A percentile compares a stretch with the other conserved stretches of the same genome.
These are phyloP conservation scores for Cosmopolites sordidus DNA, from an alignment of 2,888 invertebrate species.

Conservation along the genomic window DNA sequence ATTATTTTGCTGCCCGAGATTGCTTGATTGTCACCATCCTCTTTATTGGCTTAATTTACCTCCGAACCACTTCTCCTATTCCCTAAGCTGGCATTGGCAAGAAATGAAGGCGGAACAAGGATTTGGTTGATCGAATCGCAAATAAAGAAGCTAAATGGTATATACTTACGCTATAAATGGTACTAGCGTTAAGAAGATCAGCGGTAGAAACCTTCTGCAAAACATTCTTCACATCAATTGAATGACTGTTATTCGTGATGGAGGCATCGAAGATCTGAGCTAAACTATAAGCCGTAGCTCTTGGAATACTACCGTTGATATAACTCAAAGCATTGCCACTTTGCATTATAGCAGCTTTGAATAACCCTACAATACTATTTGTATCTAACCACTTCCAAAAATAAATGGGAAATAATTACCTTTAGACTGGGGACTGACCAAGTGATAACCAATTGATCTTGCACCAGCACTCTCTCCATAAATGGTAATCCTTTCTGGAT, in stretches of 20 bases:
- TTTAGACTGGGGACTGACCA: constrained; percentile 25
- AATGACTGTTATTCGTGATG: constrained; percentile 9
- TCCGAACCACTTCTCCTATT: too few species aligned
- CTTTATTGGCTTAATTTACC: too few species aligned
- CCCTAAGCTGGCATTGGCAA: too few species aligned
- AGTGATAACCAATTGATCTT: constrained; percentile 27
- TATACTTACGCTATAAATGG: background rate
- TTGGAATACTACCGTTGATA: constrained; percentile 18
- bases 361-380: constrained; percentile 21
- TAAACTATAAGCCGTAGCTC: constrained; percentile 22
- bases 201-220: constrained; percentile 20
- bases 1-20: too few species aligned
- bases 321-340: constrained; percentile 28
- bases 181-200: background rate
- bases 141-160: too few species aligned
- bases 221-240: constrained; percentile 8
- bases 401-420: constrained; percentile 18
- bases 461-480: constrained; percentile 32
- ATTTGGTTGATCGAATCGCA: too few species aligned
- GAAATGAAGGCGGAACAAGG: too few species aligned
- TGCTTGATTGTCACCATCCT: too few species aligned
- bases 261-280: constrained; percentile 17
- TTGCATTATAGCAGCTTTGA: constrained; percentile 28
- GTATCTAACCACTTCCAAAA: background rate
- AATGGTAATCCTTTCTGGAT: constrained; percentile 26